These are phyloP conservation scores for Maccullochella peelii DNA, from an alignment of 2,113 vertebrate genomes.

Conservation along the genomic window DNA sequence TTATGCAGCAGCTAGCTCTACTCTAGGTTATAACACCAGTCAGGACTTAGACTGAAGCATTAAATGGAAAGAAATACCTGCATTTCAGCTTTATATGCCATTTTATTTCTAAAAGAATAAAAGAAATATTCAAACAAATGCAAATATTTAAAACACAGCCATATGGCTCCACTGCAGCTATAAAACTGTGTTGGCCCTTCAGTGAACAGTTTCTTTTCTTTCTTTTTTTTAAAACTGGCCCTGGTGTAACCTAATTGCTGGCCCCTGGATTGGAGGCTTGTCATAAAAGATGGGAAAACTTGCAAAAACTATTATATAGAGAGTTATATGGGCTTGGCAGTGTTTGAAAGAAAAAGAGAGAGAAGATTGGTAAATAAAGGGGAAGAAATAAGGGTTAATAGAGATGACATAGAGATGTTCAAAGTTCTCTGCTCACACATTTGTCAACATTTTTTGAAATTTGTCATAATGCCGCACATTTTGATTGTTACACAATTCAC, in stretches of 20 bases:
- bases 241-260: neutral
- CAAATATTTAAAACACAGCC: neutral
- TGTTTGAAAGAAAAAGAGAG: neutral
- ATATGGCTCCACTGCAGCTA: neutral
- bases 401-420: slow-evolving; percentile 16
- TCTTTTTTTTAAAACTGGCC: too few species aligned
- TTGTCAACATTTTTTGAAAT: neutral
- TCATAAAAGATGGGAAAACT: slow-evolving; percentile 7
- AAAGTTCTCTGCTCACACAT: slow-evolving; percentile 2
- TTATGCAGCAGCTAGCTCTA: neutral
- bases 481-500: neutral
- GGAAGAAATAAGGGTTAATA: neutral
- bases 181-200: neutral
- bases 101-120: neutral
- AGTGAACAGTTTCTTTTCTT: neutral
- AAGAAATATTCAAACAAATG: neutral
- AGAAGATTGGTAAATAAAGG: neutral
- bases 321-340: neutral
- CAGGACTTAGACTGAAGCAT: neutral
- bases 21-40: neutral
- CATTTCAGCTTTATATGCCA: neutral
- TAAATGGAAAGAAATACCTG: neutral
- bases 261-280: neutral
- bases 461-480: neutral
- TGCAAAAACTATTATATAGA: neutral